Conservation (phyloP, 2,888 invertebrate genomes). For the Cheilosia grossa region DNA sequence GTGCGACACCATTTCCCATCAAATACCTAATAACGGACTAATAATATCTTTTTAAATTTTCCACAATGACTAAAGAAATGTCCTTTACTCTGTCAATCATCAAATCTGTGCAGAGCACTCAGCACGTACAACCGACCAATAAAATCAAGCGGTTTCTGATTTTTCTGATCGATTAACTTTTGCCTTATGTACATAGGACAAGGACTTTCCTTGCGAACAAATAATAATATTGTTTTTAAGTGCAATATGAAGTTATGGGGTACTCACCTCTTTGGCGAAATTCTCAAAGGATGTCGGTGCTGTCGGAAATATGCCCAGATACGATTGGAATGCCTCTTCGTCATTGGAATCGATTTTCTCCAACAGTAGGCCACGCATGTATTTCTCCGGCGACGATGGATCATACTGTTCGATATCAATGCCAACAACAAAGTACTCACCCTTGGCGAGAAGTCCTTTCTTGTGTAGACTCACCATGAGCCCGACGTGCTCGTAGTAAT, state of each 20-base stretch:
- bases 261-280: slow-evolving; percentile 85
- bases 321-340: slow-evolving; percentile 90
- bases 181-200: not conserved
- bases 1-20: not conserved
- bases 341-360: slow-evolving; percentile 85
- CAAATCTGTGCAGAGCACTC: not conserved
- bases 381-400: slow-evolving; percentile 89
- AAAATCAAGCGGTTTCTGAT: slow-evolving; percentile 11
- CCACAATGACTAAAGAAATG: not conserved
- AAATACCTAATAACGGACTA: not conserved
- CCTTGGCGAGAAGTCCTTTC: slow-evolving; percentile 90
- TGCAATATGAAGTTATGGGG: slow-evolving; percentile 2
- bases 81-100: not conserved
- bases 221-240: not conserved
- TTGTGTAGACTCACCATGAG: slow-evolving; percentile 94
- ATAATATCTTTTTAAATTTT: not conserved
- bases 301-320: slow-evolving; percentile 92
- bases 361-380: slow-evolving; percentile 90
- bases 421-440: slow-evolving; percentile 97
- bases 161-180: slow-evolving; percentile 38
- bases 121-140: not conserved
- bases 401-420: slow-evolving; percentile 96
- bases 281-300: slow-evolving; percentile 88
- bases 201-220: not conserved
- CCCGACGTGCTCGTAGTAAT: slow-evolving; percentile 95